A percentile compares a stretch with the other conserved stretches of the same genome.
These are phyloP conservation scores for Melanostoma scalare DNA, from an alignment of 2,888 invertebrate species.

Conservation along the genomic window DNA sequence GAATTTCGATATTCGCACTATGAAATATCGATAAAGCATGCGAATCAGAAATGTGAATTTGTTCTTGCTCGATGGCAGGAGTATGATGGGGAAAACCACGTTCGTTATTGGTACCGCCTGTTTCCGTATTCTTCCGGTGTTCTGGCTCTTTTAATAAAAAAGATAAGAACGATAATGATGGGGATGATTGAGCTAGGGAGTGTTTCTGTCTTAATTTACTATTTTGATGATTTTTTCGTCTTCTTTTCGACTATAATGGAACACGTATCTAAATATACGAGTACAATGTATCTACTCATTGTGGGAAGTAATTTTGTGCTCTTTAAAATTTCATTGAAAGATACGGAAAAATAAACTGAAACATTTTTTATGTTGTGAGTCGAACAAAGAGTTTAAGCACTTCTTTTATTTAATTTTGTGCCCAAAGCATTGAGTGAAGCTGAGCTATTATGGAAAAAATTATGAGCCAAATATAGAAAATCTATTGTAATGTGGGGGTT, in stretches of 20 bases:
- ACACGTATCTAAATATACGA: too few relatives aligned
- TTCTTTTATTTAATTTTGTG: too few relatives aligned
- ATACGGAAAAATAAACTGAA: too few relatives aligned
- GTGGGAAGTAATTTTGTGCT: too few relatives aligned
- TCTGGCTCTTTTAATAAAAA: slow-evolving; percentile 46
- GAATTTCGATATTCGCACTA: slow-evolving; percentile 53
- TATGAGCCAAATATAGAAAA: too few relatives aligned
- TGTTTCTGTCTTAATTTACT: slow-evolving; percentile 12
- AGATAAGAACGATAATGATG: slow-evolving; percentile 55
- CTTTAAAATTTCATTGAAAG: too few relatives aligned
- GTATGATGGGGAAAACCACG: neutral
- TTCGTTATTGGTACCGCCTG: neutral
- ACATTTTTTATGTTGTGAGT: too few relatives aligned
- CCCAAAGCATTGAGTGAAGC: too few relatives aligned
- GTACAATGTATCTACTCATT: too few relatives aligned
- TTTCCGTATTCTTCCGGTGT: slow-evolving; percentile 54
- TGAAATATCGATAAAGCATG: slow-evolving; percentile 66
- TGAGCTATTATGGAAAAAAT: too few relatives aligned
- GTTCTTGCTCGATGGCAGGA: slow-evolving; percentile 13
- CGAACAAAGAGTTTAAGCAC: too few relatives aligned
- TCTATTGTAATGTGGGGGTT: too few relatives aligned
- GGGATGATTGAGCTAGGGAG: slow-evolving; percentile 40
- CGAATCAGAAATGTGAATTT: slow-evolving; percentile 58
- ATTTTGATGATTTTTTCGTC: neutral
- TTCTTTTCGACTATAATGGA: neutral